phyloP scores from a whole-genome alignment of 2,888 invertebrate genomes.

The Tethea ocularis region DNA sequence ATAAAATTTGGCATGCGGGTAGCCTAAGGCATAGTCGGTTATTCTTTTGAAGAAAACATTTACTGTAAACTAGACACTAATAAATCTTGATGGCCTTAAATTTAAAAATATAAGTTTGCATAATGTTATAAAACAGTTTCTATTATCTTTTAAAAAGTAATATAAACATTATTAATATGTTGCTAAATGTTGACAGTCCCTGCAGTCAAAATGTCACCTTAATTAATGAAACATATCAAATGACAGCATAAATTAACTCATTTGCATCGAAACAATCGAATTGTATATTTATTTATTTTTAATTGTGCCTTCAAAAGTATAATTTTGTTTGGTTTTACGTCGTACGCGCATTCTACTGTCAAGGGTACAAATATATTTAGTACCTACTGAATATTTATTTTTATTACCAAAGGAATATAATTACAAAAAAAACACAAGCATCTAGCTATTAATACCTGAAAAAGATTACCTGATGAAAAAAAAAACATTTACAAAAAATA shows the following conservation, averaged over 20 bases:
- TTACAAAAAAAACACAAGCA: neutral
- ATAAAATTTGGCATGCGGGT: too few relatives aligned
- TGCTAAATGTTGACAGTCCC: constrained; percentile 39
- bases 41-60: too few relatives aligned
- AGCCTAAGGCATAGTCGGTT: too few relatives aligned
- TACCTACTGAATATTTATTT: too few relatives aligned
- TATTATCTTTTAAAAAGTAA: too few relatives aligned
- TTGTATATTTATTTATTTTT: neutral
- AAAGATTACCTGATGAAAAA: too few relatives aligned
- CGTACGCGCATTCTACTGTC: neutral
- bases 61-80: too few relatives aligned
- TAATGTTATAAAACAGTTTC: too few relatives aligned
- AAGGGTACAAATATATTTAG: constrained; percentile 4
- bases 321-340: neutral
- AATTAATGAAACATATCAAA: constrained; percentile 51
- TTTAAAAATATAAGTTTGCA: too few relatives aligned
- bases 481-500: neutral
- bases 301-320: neutral
- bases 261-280: constrained; percentile 14
- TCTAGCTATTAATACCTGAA: neutral
- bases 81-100: too few relatives aligned
- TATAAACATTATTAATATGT: constrained; percentile 19
- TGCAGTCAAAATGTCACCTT: constrained; percentile 39
- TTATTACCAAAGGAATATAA: too few relatives aligned
- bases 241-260: constrained; percentile 14